Evolutionary conservation across 2,888 invertebrate species (phyloP).

Genomic region (Dorcus parallelipipedus): DNA sequence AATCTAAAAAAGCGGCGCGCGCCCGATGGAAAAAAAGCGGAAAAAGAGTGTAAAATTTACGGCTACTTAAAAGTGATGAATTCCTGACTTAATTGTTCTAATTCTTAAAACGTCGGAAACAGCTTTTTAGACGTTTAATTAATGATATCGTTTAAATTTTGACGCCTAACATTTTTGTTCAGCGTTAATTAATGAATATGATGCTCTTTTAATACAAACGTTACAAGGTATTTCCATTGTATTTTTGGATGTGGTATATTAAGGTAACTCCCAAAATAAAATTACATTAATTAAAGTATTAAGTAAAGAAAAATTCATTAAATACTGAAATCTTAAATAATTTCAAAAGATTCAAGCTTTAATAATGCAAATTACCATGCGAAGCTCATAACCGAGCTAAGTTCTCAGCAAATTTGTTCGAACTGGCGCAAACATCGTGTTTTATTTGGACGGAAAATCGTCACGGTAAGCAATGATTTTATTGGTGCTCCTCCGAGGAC

Average conservation of each 20-base stretch:
- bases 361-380: background rate
- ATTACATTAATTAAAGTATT: background rate
- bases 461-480: conserved; percentile 45
- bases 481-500: conserved; percentile 42
- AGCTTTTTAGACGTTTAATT: background rate
- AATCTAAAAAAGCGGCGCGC: background rate
- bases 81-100: conserved; percentile 4
- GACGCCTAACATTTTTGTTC: background rate
- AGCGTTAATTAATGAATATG: background rate
- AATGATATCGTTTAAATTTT: conserved; percentile 3
- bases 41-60: conserved; percentile 1
- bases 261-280: too few species aligned
- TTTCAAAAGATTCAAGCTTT: background rate
- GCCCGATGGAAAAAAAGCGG: background rate
- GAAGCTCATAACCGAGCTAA: background rate
- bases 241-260: background rate
- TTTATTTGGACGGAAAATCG: conserved; percentile 11
- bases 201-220: background rate
- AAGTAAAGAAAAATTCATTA: too few species aligned
- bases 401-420: conserved; percentile 3
- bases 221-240: background rate
- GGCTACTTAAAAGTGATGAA: conserved; percentile 6
- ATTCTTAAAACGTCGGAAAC: background rate
- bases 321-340: background rate
- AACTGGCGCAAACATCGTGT: conserved; percentile 8